Evolutionary conservation across 2,888 invertebrate species (phyloP).

Genomic region (Thymelicus sylvestris): DNA sequence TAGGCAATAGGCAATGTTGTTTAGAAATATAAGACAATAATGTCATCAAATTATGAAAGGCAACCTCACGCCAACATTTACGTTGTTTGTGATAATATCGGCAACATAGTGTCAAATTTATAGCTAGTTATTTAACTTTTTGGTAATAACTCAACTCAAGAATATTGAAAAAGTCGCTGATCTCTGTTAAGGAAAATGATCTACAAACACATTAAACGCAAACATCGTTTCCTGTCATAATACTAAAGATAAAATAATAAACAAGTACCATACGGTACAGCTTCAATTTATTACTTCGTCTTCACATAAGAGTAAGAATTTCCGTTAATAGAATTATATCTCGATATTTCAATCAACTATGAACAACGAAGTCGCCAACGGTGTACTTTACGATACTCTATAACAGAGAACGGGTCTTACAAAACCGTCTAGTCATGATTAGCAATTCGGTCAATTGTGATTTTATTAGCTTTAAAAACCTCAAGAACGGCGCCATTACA

Average conservation of each 20-base stretch:
- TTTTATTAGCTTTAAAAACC: conserved; percentile 22
- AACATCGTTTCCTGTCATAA: too few relatives aligned
- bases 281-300: background rate
- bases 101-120: too few relatives aligned
- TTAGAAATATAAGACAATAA: too few relatives aligned
- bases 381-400: background rate
- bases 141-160: too few relatives aligned
- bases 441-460: conserved; percentile 26
- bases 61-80: too few relatives aligned
- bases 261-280: background rate
- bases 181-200: too few relatives aligned
- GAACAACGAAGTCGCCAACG: conserved; percentile 9
- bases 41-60: too few relatives aligned
- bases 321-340: conserved; percentile 11
- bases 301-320: background rate
- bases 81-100: too few relatives aligned
- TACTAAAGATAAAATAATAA: background rate
- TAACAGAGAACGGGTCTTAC: conserved; percentile 10
- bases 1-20: too few relatives aligned
- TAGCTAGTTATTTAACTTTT: too few relatives aligned
- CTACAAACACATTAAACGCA: too few relatives aligned
- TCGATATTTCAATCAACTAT: conserved; percentile 7
- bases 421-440: conserved; percentile 31
- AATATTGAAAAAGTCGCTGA: too few relatives aligned
- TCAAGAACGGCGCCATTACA: conserved; percentile 1